Evolutionary conservation across 2,797 vertebrate species (phyloP).

Genomic region (Fundulus diaphanus): DNA sequence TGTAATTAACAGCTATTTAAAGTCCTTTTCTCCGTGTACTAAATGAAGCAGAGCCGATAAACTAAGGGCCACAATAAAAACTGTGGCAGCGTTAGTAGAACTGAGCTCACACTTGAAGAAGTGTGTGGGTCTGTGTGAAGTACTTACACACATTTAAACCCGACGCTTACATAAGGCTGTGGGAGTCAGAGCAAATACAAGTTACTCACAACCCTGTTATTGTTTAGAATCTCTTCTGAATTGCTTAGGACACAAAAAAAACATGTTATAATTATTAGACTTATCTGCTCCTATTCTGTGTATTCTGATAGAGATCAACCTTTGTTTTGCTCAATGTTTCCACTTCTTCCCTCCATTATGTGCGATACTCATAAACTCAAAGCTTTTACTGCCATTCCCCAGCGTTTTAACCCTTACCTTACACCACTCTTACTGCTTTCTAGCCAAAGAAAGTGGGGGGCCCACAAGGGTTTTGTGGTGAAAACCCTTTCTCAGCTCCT

Average conservation of each 20-base stretch:
- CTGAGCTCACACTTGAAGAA: constrained; percentile 14
- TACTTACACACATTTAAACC: constrained; percentile 28
- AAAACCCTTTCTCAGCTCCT: constrained; percentile 14
- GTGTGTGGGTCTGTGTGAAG: constrained; percentile 11
- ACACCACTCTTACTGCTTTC: neutral
- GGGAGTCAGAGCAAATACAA: constrained; percentile 30
- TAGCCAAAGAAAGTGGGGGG: constrained; percentile 6
- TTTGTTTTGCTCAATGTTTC: neutral
- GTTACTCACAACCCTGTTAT: neutral
- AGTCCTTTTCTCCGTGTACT: constrained; percentile 29
- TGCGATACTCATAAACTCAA: neutral
- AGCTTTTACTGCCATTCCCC: neutral
- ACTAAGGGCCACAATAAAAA: constrained; percentile 45
- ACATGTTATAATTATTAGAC: neutral
- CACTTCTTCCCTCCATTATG: neutral
- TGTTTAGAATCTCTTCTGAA: neutral
- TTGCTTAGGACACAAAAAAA: neutral
- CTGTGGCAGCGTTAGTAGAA: constrained; percentile 24
- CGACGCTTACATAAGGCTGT: constrained; percentile 56
- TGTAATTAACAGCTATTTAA: constrained; percentile 49
- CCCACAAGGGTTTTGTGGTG: neutral
- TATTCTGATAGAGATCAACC: neutral
- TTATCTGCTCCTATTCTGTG: neutral
- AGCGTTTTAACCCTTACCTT: constrained; percentile 17
- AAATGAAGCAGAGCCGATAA: constrained; percentile 59